Evolutionary conservation across 1,140 invertebrate species (phyloP), one percentile per base, ranked within the genome.

Genomic region (Hyphantria cunea): DNA sequence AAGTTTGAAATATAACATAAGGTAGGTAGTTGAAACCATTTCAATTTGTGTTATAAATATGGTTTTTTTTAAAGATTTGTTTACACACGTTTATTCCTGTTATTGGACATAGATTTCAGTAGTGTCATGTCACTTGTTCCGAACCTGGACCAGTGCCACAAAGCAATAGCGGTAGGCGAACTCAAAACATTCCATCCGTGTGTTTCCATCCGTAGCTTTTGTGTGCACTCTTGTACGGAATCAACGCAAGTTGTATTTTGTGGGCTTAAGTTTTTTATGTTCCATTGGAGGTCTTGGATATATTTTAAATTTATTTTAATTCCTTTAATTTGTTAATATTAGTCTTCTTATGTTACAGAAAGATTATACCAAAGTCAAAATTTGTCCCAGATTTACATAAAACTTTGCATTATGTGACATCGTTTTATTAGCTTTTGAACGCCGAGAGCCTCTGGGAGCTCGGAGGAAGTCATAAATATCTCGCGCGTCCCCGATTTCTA

Each of bases 381-480:
- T 68, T 65, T 68, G 56, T 60, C 49, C 51, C 25, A 66, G 59
- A 67, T 67, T 71, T 55, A 50, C 62, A 44, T 67, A 67, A 67
- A 76, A 71, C 67, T 71, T 72, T 68, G 60, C 64, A 70, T 72
- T 70, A 70, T 72, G 69, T 74, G 67, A 70, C 71, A 72, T 68
- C 75, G 69, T 74, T 77, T 77, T 77, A 72, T 77, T 72, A 72
- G 75, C 75, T 74, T 74, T 77, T 72, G 71, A 74, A 70, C 67
- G 62, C 66, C 66, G 69, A 72, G 72, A 69, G 74, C 63, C 66
- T 64, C 55, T 64, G 68, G 66, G 68, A 70, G 55, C 60, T 47
- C 50, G 54, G 63, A 74, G 75, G 75, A 77, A 77, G 75, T 72
- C 72, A 65, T 77, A 77, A 77, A 77, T 77, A 74, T 74, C 67